Evolutionary conservation across 2,113 vertebrate species (phyloP), one percentile per base, ranked within the genome.

Genomic region (Todiramphus chloris): DNA sequence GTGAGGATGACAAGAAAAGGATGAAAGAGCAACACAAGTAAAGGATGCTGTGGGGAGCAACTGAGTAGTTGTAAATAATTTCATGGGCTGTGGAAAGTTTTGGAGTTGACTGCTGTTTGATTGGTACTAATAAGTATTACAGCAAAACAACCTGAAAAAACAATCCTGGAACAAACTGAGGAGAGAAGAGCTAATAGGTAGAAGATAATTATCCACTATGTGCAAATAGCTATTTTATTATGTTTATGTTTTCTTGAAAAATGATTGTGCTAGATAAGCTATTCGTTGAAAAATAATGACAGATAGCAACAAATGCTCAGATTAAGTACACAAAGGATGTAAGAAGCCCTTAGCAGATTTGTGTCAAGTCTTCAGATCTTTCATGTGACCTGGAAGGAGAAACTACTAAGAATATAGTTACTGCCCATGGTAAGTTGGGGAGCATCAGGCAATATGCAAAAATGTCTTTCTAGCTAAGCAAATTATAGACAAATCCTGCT

Each of bases 121-220:
- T 64, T 90, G 66, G 69, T 63, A 39, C 28, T 72, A 31, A 9
- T 41, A 87, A 68, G 56, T 70, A 59, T 89, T 81, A 78, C 80
- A 94, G 35, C 39, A 92, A 92, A 91, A 78, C n/a, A 94, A 75
- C 51, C 46, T 59, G 37, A 89, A 87, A 55, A 83, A 89, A 78
- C 4, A 93, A 82, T 84, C 35, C 74, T 41, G 18, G 23, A 91
- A 84, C 27, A 78, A 92, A 89, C 6, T 55, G 58, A 93, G 89
- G 44, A 73, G 80, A 31, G 64, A 70, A 41, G 16, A 78, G 35
- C 11, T 75, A 56, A 83, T 35, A 83, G 17, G 15, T 44, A 55
- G 56, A 41, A 27, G 48, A 67, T 33, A 92, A 75, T 92, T 96
- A 79, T 51, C 33, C 33, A 53, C 31, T 33, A 16, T 83, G 24